Evolutionary conservation across 2,113 vertebrate genomes (phyloP).

Genomic region (Arvicanthis niloticus): DNA sequence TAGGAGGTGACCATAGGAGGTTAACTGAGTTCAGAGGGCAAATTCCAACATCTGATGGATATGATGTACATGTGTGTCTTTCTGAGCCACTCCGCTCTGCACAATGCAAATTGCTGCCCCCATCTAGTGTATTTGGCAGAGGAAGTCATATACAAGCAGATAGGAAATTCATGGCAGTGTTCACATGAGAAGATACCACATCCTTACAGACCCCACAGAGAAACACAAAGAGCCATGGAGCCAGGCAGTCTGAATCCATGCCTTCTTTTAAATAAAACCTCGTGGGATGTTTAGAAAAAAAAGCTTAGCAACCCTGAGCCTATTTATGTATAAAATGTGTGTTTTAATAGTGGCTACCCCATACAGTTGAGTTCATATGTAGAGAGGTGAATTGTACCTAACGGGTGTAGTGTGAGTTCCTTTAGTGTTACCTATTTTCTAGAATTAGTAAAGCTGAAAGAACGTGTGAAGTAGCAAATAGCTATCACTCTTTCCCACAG

Average conservation of each 20-base stretch:
- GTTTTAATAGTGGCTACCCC: neutral
- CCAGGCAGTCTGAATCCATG: neutral
- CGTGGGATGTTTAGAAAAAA: neutral
- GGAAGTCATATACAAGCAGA: neutral
- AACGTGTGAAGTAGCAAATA: neutral
- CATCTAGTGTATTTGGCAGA: neutral
- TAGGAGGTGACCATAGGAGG: neutral
- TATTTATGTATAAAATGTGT: conserved; percentile 3
- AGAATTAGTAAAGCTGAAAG: neutral
- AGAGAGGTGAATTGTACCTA: neutral
- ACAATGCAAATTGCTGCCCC: neutral
- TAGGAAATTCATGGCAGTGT: neutral
- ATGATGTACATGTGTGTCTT: neutral
- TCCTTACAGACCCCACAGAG: neutral
- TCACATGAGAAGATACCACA: neutral
- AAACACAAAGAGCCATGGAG: neutral
- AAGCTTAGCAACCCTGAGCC: neutral
- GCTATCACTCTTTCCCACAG: neutral
- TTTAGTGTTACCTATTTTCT: neutral
- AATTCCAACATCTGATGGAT: neutral
- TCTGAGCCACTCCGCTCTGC: neutral
- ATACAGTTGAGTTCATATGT: neutral
- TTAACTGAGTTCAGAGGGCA: neutral
- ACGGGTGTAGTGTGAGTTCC: neutral
- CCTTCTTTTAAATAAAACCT: neutral